Evolutionary conservation across 2,113 vertebrate species (phyloP).

Genomic region (human): GRCh38 chr18:6557001-6557500

Average conservation of each 20-base stretch:
- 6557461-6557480: not conserved
- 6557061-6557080: not conserved
- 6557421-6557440: not conserved
- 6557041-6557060: not conserved
- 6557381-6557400: not conserved
- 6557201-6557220: not conserved
- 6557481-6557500: not conserved
- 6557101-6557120: not conserved
- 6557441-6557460: not conserved
- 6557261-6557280: not conserved
- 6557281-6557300: not conserved
- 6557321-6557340: not conserved
- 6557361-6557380: not conserved
- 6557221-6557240: not conserved
- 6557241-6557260: not conserved
- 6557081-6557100: not conserved
- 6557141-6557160: not conserved
- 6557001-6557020: too few species aligned
- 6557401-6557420: not conserved
- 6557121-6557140: not conserved
- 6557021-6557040: rapidly evolving
- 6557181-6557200: not conserved
- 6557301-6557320: not conserved
- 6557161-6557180: not conserved
- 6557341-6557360: too few species aligned